These are phyloP conservation scores for Drosophila kurseongensis DNA, from an alignment of 1,140 invertebrate species.

Conservation along the genomic window DNA sequence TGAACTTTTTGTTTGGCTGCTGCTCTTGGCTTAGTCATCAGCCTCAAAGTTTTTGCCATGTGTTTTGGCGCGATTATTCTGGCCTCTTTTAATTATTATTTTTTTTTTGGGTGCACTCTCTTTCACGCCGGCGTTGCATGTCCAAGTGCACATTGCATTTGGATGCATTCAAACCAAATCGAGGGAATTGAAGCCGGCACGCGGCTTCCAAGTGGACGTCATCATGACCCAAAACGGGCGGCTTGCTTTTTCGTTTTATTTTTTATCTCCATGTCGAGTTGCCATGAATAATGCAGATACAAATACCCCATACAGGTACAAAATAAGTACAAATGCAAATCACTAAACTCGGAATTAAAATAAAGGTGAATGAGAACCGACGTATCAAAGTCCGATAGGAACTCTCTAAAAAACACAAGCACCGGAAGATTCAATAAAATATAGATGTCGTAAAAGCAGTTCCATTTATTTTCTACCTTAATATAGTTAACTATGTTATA, in stretches of 20 bases:
- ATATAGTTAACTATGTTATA: too few relatives aligned
- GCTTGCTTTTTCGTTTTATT: slow-evolving; percentile 15
- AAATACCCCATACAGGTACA: not conserved
- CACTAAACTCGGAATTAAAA: not conserved
- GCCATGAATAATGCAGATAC: slow-evolving; percentile 46
- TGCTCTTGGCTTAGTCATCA: slow-evolving; percentile 38
- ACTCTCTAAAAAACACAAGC: not conserved
- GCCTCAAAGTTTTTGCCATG: slow-evolving; percentile 32
- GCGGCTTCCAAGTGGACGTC: slow-evolving; percentile 51
- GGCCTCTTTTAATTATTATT: not conserved
- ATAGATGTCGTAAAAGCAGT: not conserved
- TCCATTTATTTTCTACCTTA: not conserved
- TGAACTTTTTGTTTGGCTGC: not conserved
- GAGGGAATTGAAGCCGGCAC: slow-evolving; percentile 29
- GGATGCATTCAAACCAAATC: slow-evolving; percentile 5
- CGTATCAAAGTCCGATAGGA: not conserved
- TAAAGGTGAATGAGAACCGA: not conserved
- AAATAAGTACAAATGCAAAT: slow-evolving; percentile 2
- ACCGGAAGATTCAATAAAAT: not conserved
- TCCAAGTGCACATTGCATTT: slow-evolving; percentile 41
- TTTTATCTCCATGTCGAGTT: slow-evolving; percentile 12
- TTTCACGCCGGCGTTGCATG: slow-evolving; percentile 40
- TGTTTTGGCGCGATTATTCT: slow-evolving; percentile 33
- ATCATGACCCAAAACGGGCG: slow-evolving; percentile 57
- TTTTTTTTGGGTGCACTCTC: slow-evolving; percentile 6